Evolutionary conservation across 2,113 vertebrate genomes (phyloP).

Genomic region (Muntiacus reevesi): DNA sequence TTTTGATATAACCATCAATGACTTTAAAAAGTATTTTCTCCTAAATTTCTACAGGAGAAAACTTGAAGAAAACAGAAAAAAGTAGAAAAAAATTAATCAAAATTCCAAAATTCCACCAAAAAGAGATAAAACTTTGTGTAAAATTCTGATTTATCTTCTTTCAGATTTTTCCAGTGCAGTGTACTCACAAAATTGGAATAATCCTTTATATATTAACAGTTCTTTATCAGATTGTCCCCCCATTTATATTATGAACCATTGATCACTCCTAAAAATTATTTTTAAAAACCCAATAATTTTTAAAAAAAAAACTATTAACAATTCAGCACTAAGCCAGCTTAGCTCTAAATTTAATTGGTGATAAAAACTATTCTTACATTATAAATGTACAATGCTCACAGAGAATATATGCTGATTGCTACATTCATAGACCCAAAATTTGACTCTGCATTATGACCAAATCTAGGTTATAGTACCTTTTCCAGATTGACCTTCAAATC

Average conservation of each 20-base stretch:
- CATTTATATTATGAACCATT: neutral
- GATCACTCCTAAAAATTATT: neutral
- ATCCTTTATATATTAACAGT: neutral
- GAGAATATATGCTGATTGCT: neutral
- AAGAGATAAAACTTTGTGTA: neutral
- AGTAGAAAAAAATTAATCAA: constrained; percentile 11
- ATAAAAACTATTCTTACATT: neutral
- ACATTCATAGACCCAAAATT: neutral
- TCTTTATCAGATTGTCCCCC: neutral
- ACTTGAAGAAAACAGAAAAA: neutral
- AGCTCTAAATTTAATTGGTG: neutral
- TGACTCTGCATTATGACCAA: neutral
- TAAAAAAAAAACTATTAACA: neutral
- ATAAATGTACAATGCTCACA: neutral
- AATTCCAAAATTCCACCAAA: constrained; percentile 1
- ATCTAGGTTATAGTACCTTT: neutral
- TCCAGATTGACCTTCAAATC: constrained; percentile 19
- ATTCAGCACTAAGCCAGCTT: neutral
- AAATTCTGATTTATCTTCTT: constrained; percentile 18
- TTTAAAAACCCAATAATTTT: neutral
- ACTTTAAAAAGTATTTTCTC: constrained; percentile 18
- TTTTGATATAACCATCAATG: constrained; percentile 10
- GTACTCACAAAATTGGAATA: neutral
- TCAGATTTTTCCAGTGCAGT: neutral
- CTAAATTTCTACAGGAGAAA: neutral